phyloP scores from a whole-genome alignment of 2,888 invertebrate species.

The Drosophila mimetica region DNA sequence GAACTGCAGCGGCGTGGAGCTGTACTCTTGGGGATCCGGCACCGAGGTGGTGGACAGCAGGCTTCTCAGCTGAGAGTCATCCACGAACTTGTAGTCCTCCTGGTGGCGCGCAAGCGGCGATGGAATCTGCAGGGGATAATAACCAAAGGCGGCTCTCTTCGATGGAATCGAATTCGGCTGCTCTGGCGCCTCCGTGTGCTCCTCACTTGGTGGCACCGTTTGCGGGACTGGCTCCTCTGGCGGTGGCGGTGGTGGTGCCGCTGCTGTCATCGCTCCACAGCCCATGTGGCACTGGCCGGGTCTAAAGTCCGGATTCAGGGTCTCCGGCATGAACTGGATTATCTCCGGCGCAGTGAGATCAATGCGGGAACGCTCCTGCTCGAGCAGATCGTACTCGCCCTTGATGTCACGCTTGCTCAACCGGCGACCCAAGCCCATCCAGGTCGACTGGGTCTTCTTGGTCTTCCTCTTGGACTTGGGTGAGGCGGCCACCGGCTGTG shows the following conservation, averaged over 20 bases:
- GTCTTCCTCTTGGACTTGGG: conserved; percentile 59
- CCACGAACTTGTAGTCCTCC: conserved; percentile 77
- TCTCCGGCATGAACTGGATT: conserved; percentile 83
- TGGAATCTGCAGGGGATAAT: conserved; percentile 54
- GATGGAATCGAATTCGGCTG: conserved; percentile 41
- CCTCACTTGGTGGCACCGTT: conserved; percentile 1
- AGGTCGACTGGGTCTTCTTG: conserved; percentile 51
- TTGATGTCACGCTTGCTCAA: conserved; percentile 81
- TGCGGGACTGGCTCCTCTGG: background rate
- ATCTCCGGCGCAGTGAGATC: conserved; percentile 83
- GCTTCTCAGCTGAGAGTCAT: conserved; percentile 69
- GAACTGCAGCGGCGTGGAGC: conserved; percentile 67
- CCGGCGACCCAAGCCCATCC: conserved; percentile 47
- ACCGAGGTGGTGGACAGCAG: conserved; percentile 71
- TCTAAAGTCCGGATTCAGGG: conserved; percentile 77
- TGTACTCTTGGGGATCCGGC: conserved; percentile 63
- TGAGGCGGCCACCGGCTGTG: background rate
- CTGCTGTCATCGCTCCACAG: conserved; percentile 53
- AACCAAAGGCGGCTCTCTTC: conserved; percentile 52
- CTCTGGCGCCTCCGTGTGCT: conserved; percentile 1
- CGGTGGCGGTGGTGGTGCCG: conserved; percentile 21
- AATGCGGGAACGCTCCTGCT: conserved; percentile 72
- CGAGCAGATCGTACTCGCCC: conserved; percentile 82
- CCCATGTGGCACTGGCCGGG: conserved; percentile 78
- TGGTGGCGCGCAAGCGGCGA: conserved; percentile 53